These are phyloP conservation scores for Lepilemur septentrionalis DNA, from an alignment of 2,797 vertebrate species.

Conservation along the genomic window DNA sequence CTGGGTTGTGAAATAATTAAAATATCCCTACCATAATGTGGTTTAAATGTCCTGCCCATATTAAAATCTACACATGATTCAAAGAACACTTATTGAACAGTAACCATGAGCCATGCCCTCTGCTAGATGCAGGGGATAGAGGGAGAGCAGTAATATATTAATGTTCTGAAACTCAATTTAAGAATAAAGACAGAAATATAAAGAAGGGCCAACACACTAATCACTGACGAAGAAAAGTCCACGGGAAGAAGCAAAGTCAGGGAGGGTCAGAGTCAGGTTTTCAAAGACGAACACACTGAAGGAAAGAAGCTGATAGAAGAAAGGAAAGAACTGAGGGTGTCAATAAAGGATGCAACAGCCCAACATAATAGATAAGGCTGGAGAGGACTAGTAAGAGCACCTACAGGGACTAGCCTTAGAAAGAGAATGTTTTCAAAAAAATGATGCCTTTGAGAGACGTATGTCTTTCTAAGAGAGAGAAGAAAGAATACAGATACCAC, in stretches of 20 bases:
- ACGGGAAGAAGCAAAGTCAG: not conserved
- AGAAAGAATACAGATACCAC: not conserved
- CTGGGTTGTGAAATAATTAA: not conserved
- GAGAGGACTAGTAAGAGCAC: not conserved
- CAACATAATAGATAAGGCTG: not conserved
- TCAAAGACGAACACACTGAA: not conserved
- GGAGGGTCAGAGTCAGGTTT: not conserved
- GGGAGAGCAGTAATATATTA: not conserved
- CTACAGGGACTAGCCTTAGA: not conserved
- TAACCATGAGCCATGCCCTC: not conserved
- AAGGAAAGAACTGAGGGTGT: not conserved
- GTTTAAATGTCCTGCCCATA: not conserved
- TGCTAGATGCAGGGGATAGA: not conserved
- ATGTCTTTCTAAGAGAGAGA: not conserved
- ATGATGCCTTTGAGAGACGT: not conserved
- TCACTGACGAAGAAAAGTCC: not conserved
- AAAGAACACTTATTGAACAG: slow-evolving; percentile 12
- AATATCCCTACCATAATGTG: not conserved
- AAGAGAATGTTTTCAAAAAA: not conserved
- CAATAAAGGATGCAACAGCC: not conserved
- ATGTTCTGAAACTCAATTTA: not conserved
- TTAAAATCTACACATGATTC: not conserved
- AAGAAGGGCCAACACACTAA: not conserved
- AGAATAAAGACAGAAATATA: not conserved
- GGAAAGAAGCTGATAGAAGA: not conserved